Conservation (phyloP, 2,113 vertebrate species). For the Catharus bicknelli region DNA sequence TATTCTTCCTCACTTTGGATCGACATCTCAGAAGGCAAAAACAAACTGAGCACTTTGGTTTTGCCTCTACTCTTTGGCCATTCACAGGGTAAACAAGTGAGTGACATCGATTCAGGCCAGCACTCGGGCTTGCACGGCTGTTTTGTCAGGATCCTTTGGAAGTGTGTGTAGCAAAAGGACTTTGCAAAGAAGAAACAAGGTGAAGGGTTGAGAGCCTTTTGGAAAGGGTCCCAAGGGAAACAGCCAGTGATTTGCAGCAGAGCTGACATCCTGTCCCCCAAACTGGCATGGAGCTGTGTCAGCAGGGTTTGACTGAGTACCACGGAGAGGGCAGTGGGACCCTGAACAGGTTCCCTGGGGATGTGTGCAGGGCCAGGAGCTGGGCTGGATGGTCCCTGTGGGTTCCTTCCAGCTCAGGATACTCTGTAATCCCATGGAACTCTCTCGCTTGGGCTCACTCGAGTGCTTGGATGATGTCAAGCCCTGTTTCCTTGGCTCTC, state of each 20-base stretch:
- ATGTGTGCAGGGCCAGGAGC: neutral
- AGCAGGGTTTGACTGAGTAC: fast-evolving
- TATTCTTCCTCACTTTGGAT: neutral
- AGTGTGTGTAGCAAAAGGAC: fast-evolving
- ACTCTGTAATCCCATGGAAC: fast-evolving
- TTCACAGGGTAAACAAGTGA: neutral
- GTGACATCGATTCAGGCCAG: fast-evolving
- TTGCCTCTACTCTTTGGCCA: neutral
- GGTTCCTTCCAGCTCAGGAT: neutral
- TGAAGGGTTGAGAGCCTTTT: no score
- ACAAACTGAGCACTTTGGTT: neutral
- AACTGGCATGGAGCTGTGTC: neutral
- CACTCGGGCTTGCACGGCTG: fast-evolving
- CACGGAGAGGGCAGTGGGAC: no score
- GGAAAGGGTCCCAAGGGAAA: neutral
- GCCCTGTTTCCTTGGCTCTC: fast-evolving
- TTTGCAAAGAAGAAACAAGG: fast-evolving
- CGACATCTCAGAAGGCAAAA: neutral
- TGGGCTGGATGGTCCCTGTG: neutral
- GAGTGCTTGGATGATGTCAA: fast-evolving
- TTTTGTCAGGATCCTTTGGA: neutral
- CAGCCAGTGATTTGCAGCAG: neutral
- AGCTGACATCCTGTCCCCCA: no score
- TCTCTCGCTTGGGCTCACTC: fast-evolving
- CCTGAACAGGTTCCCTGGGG: neutral